Evolutionary conservation across 2,797 vertebrate species (phyloP), one percentile per base, ranked within the genome.

Genomic region (Okamejei kenojei): DNA sequence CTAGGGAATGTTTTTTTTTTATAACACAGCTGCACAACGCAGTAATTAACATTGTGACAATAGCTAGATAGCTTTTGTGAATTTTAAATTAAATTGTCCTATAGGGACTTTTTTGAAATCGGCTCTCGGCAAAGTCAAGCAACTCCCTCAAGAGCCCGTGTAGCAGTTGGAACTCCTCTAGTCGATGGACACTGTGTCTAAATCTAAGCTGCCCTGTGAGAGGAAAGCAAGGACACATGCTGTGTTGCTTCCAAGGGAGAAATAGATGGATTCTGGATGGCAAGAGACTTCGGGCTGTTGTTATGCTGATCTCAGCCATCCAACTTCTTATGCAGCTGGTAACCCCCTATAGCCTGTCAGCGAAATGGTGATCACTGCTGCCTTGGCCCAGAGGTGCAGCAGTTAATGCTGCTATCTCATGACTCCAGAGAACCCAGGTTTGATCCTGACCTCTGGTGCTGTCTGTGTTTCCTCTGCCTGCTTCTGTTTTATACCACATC

Each of bases 1-100:
- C 61, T 19, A 7, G 63, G 21, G 61, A 88, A 88, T 23, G 10
- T 54, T 61, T 61, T 54, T 61, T 61, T 58, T 58, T 58, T 58
- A 79, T 13, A 78, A 84, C 23, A 32, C 84, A 88, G 84, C 17
- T 32, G 7, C 17, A 35, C 63, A 68, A n/a, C 65, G 32, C 29
- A 88, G 61, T 88, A 68, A 68, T 88, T 68, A 88, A 88, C 84
- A 88, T 32, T 88, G 84, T 88, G 84, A 88, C 84, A 88, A 88
- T 68, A 68, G n/a, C n/a, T 68, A 8, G 84, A 35, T 1, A 9
- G 61, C 21, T 88, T 88, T 68, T 68, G 61, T 88, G 29, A 68
- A 88, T 88, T 88, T 88, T 68, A 88, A 63, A 88, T 88, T 88
- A 68, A 88, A 88, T 88, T 6, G 13, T 68, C n/a, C 61, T 88